These are phyloP conservation scores for Pseudomyrmex dendroicus DNA, from an alignment of 1,140 invertebrate genomes.

Conservation along the genomic window DNA sequence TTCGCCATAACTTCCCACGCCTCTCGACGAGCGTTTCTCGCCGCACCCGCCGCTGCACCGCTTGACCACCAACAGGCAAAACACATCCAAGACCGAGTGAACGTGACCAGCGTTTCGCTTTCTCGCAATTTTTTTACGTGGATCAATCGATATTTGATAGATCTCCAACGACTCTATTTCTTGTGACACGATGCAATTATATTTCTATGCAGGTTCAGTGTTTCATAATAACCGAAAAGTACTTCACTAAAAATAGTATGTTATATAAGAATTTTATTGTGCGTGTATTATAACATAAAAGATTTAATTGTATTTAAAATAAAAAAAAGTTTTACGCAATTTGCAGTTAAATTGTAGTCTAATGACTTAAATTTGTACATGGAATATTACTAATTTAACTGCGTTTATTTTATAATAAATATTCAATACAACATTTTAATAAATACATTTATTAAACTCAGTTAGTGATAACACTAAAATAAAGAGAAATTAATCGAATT, in stretches of 20 bases:
- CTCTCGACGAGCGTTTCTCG: slow-evolving; percentile 53
- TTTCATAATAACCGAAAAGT: neutral
- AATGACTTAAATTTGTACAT: too few species aligned
- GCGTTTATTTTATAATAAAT: too few species aligned
- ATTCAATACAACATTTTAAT: too few species aligned
- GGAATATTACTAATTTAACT: too few species aligned
- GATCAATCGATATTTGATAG: neutral
- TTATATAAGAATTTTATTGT: neutral
- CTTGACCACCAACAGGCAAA: slow-evolving; percentile 59
- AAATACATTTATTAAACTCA: too few species aligned
- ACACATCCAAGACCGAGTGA: slow-evolving; percentile 26
- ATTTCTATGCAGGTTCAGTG: neutral
- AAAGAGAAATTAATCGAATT: neutral
- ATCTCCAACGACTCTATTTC: neutral
- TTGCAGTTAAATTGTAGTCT: too few species aligned
- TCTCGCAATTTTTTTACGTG: neutral
- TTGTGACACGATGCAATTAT: too few species aligned
- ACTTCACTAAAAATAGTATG: neutral
- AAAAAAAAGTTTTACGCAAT: neutral
- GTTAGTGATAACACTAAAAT: too few species aligned
- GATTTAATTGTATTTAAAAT: neutral
- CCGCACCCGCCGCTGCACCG: slow-evolving; percentile 10
- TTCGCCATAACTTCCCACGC: slow-evolving; percentile 78
- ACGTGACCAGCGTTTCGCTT: slow-evolving; percentile 16
- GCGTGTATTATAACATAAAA: neutral